Evolutionary conservation across 2,113 vertebrate genomes (phyloP), one percentile per base, ranked within the genome.

Genomic region (Craseonycteris thonglongyai): DNA sequence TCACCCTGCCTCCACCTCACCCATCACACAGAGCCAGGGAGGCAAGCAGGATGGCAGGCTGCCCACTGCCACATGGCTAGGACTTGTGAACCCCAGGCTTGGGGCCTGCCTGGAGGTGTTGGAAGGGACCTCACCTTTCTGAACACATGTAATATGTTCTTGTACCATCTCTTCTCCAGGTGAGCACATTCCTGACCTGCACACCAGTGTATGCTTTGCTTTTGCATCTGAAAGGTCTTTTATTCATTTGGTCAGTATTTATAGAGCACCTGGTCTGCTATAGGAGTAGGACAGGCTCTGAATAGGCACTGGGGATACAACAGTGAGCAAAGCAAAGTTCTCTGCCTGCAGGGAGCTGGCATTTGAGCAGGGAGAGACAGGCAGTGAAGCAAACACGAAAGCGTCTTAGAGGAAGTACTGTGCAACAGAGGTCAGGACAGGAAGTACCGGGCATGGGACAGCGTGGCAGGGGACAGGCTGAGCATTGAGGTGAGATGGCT

Each of bases 381-480:
- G 7, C 28, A 19, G 33, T 74, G 58, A 18, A 13, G 6, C 12
- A 30, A 18, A n/a, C 40, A 16, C 1, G 65, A 13, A 9, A 35
- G 63, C 35, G 11, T 71, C 79, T 71, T 42, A 12, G 40, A 49
- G 45, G 58, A 5, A 61, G 14, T 35, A 4, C 7, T n/a, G 24
- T 11, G n/a, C 26, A 58, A 30, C 1, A 6, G 76, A 91, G 45
- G 59, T 30, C 54, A 72, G 72, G 28, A 33, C n/a, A 47, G 35
- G 75, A 19, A 59, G 28, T 61, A 0, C 6, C 45, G 42, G 8
- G 28, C 58, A 59, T 26, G 26, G 26, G 26, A 10, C 24, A 56
- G 35, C 18, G 14, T 11, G n/a, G 1, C 0, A 11, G 4, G 45
- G 13, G 3, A 0, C 28, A 49, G 13, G 22, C 16, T 6, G 22